Conservation (phyloP, 2,797 vertebrate species). For the Vireo griseus region DNA sequence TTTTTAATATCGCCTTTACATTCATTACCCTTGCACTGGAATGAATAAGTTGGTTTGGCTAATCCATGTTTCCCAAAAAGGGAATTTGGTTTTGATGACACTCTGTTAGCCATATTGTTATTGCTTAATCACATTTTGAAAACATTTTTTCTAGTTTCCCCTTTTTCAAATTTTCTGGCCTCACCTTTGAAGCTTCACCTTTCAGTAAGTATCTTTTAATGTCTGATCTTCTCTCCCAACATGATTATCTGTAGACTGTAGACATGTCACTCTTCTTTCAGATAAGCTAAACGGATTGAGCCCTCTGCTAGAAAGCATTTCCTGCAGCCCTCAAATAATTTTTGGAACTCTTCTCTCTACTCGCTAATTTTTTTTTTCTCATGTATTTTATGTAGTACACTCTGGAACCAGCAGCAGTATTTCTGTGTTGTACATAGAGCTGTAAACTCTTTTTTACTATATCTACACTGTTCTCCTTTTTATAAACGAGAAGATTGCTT, state of each 20-base stretch:
- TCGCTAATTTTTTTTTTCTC: not conserved
- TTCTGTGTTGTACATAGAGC: not conserved
- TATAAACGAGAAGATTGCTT: not conserved
- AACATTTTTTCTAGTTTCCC: not conserved
- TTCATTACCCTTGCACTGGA: not conserved
- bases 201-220: not conserved
- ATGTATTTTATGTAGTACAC: not conserved
- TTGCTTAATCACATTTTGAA: not conserved
- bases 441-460: not conserved
- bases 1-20: not conserved
- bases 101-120: rapidly evolving
- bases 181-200: not conserved
- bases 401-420: not conserved
- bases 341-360: not conserved
- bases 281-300: not conserved
- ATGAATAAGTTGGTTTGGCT: not conserved
- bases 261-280: not conserved
- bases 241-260: not conserved
- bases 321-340: not conserved
- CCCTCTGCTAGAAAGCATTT: not conserved
- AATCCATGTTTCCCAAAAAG: not conserved
- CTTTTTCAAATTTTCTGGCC: not conserved
- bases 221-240: not conserved
- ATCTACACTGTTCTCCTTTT: not conserved
- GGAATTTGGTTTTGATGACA: not conserved